phyloP scores from a whole-genome alignment of 2,888 invertebrate species.

The Yponomeuta malinellus region DNA sequence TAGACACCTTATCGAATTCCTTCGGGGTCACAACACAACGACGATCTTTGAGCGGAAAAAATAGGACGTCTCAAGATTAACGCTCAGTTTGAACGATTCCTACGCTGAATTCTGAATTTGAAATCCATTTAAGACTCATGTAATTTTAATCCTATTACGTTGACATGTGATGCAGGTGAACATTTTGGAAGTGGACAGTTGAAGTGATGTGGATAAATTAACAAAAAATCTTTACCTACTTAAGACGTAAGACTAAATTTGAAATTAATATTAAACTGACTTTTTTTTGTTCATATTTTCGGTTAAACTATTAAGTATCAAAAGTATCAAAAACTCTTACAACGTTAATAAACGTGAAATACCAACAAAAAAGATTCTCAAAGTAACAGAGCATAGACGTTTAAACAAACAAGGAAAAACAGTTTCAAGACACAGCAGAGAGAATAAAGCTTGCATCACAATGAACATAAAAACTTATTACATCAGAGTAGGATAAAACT shows the following conservation, averaged over 20 bases:
- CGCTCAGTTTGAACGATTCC: constrained; percentile 13
- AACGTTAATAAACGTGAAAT: background rate
- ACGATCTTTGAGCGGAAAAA: constrained; percentile 13
- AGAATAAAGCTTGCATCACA: constrained; percentile 9
- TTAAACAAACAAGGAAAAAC: background rate
- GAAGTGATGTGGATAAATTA: constrained; percentile 12
- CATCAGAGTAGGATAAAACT: constrained; percentile 26
- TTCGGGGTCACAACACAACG: constrained; percentile 29
- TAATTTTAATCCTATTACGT: constrained; percentile 57
- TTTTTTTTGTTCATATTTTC: no score
- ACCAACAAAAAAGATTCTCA: background rate
- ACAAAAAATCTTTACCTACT: constrained; percentile 9
- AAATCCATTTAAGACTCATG: constrained; percentile 32
- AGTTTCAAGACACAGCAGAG: background rate
- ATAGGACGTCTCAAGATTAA: constrained; percentile 14
- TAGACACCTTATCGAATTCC: constrained; percentile 33
- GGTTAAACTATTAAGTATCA: no score
- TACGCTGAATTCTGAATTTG: constrained; percentile 29
- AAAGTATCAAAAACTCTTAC: background rate
- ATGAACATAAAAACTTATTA: constrained; percentile 42
- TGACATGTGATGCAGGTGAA: constrained; percentile 41
- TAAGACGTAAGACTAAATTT: background rate
- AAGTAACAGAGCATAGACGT: background rate
- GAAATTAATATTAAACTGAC: no score
- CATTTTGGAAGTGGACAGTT: constrained; percentile 21